A percentile compares a stretch with the other conserved stretches of the same genome.
These are phyloP conservation scores for Campylorhamphus procurvoides DNA, from an alignment of 2,113 vertebrate species.

Conservation along the genomic window DNA sequence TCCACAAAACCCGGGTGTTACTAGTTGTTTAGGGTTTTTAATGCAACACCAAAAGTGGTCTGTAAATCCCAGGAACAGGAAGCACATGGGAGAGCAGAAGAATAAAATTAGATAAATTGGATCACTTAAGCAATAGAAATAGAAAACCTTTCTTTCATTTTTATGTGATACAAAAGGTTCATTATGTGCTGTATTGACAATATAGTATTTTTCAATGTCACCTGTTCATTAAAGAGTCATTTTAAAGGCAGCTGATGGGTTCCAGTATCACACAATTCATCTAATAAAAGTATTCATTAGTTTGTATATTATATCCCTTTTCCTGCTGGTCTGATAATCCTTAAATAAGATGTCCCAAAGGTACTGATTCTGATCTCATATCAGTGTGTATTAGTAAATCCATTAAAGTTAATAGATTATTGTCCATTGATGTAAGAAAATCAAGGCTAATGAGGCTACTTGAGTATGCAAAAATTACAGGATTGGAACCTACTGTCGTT, in stretches of 20 bases:
- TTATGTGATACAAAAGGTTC: conserved; percentile 60
- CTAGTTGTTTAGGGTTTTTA: not conserved
- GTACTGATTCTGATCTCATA: conserved; percentile 43
- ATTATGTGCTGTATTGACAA: conserved; percentile 56
- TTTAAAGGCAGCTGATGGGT: conserved; percentile 56
- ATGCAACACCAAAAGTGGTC: not conserved
- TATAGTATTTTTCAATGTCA: conserved; percentile 61
- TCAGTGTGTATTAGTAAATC: conserved; percentile 53
- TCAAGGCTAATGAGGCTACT: conserved; percentile 56
- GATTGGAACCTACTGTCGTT: conserved; percentile 4
- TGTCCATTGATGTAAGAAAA: conserved; percentile 47
- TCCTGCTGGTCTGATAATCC: conserved; percentile 23
- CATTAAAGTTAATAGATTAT: conserved; percentile 52
- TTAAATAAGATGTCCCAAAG: conserved; percentile 42
- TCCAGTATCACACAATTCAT: conserved; percentile 27
- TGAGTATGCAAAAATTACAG: conserved; percentile 52
- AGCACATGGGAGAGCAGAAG: not conserved
- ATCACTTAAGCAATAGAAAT: conserved; percentile 46
- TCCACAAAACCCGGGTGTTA: not conserved
- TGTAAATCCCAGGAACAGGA: not conserved
- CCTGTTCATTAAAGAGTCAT: conserved; percentile 67
- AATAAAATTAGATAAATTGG: conserved; percentile 50
- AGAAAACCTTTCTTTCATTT: conserved; percentile 61
- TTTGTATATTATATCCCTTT: conserved; percentile 43
- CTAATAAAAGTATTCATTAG: conserved; percentile 52